Percentiles rank a stretch among this genome's conserved stretches.
These are phyloP conservation scores for Drosophila busckii DNA, from an alignment of 1,140 invertebrate species.

Conservation along the genomic window DNA sequence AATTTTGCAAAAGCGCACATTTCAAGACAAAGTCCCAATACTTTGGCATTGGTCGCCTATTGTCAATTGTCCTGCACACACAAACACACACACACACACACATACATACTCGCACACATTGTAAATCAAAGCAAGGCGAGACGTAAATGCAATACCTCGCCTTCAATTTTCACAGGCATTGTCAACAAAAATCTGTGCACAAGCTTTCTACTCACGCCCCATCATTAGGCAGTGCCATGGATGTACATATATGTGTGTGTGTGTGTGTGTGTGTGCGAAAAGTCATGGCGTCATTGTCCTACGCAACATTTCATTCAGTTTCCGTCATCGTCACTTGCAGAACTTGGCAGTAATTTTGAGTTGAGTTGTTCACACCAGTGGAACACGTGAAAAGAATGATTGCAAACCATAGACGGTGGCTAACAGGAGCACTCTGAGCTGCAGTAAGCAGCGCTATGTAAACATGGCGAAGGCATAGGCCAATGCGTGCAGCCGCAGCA, in stretches of 20 bases:
- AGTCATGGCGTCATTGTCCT: conserved; percentile 65
- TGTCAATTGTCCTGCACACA: conserved; percentile 12
- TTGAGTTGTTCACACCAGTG: conserved; percentile 47
- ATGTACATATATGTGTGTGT: conserved; percentile 20
- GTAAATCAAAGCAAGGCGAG: conserved; percentile 30
- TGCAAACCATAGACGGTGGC: not conserved
- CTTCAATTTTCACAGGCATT: conserved; percentile 76
- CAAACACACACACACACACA: not conserved
- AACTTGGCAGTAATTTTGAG: conserved; percentile 74
- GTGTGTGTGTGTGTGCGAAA: conserved; percentile 13
- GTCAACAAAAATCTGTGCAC: conserved; percentile 73
- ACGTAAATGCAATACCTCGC: conserved; percentile 69
- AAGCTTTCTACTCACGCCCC: conserved; percentile 3
- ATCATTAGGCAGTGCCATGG: conserved; percentile 63
- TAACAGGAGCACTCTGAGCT: not conserved
- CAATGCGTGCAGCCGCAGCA: conserved; percentile 62
- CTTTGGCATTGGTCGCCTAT: conserved; percentile 17
- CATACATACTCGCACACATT: not conserved
- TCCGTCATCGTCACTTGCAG: conserved; percentile 63
- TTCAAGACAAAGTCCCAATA: conserved; percentile 41
- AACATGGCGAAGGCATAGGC: conserved; percentile 21
- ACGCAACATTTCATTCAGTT: conserved; percentile 40
- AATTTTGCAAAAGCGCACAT: conserved; percentile 69
- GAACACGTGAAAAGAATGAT: conserved; percentile 26
- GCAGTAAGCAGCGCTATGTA: not conserved